Evolutionary conservation across 2,113 vertebrate genomes (phyloP), one percentile per base, ranked within the genome.

Genomic region (Centrocercus urophasianus): DNA sequence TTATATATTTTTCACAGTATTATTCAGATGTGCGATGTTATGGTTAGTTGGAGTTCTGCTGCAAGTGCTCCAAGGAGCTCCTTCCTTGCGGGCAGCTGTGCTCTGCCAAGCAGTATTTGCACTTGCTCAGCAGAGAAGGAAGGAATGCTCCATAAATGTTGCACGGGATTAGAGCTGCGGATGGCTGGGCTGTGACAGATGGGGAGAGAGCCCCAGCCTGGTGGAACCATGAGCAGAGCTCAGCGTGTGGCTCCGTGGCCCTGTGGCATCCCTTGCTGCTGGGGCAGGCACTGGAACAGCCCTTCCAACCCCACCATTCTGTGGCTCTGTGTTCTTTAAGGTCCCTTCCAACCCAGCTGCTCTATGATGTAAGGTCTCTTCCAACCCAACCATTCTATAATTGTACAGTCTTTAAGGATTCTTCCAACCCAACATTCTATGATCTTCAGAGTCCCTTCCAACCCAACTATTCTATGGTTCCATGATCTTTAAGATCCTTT

Each of bases 11-110:
- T 82, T 94, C 24, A 32, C 11, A 65, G 89, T 11, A 45, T 95
- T 95, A 93, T 95, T 93, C 93, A 83, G 89, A 94, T 1, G 89
- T 93, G 93, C 77, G 45, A 91, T 93, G 93, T 96, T 96, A 90
- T 86, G 93, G 47, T 93, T 97, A 91, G 95, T 76, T 88, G 89
- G 52, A 75, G 73, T 28, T 34, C 93, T 81, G 50, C 64, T 9
- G 79, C 57, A 27, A 48, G 79, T 54, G 93, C 91, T 90, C 63
- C 2, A 8, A 95, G 91, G 64, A 93, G 22, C 94, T 79, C 89
- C 70, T 72, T 93, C 89, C 95, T 93, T n/a, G 75, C 20, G 91
- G 88, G 87, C 30, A 93, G 75, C 1, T 83, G 93, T 80, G 57
- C 88, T 25, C 8, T 93, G 95, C 96, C 96, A 95, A 91, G 16